Percentiles rank a stretch among this genome's conserved stretches.
Evolutionary conservation across 2,888 invertebrate genomes (phyloP).

Genomic region (Strigamia crassipes): DNA sequence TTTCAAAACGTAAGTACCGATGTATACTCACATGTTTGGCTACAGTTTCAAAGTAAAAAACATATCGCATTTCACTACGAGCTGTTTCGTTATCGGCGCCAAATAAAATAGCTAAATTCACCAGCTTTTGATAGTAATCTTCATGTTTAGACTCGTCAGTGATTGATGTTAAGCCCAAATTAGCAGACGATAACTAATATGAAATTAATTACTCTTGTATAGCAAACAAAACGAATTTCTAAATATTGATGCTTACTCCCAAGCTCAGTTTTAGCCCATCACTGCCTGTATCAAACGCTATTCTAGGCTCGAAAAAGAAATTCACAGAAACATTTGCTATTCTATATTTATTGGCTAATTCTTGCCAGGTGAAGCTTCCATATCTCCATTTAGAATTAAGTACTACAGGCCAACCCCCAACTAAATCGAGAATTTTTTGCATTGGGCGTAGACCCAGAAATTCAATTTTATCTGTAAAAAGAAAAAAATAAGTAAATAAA

Average conservation of each 20-base stretch:
- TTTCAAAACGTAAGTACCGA: too few relatives aligned
- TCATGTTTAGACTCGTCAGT: slow-evolving; percentile 27
- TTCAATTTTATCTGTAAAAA: background rate
- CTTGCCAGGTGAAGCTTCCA: slow-evolving; percentile 4
- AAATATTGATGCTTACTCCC: background rate
- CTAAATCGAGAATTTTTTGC: slow-evolving; percentile 7
- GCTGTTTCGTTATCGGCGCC: slow-evolving; percentile 33
- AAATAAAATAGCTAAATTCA: slow-evolving; percentile 2
- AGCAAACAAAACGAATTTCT: background rate
- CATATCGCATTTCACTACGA: slow-evolving; percentile 8
- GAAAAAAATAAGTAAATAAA: background rate
- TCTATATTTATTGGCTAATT: slow-evolving; percentile 19
- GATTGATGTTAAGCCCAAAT: slow-evolving; percentile 19
- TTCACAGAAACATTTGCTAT: slow-evolving; percentile 33
- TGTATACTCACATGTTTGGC: slow-evolving; percentile 42
- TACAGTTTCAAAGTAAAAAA: slow-evolving; percentile 28
- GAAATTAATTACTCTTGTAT: background rate
- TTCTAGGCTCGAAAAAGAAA: slow-evolving; percentile 35
- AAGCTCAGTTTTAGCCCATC: slow-evolving; percentile 2
- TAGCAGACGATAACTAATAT: slow-evolving; percentile 22
- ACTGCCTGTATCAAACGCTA: slow-evolving; percentile 17
- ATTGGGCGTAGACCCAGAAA: background rate
- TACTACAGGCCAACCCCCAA: slow-evolving; percentile 41
- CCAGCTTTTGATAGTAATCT: slow-evolving; percentile 36
- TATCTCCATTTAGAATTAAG: slow-evolving; percentile 24